A percentile compares a stretch with the other conserved stretches of the same genome.
Evolutionary conservation across 2,113 vertebrate species (phyloP).

Genomic region (Rissa tridactyla): DNA sequence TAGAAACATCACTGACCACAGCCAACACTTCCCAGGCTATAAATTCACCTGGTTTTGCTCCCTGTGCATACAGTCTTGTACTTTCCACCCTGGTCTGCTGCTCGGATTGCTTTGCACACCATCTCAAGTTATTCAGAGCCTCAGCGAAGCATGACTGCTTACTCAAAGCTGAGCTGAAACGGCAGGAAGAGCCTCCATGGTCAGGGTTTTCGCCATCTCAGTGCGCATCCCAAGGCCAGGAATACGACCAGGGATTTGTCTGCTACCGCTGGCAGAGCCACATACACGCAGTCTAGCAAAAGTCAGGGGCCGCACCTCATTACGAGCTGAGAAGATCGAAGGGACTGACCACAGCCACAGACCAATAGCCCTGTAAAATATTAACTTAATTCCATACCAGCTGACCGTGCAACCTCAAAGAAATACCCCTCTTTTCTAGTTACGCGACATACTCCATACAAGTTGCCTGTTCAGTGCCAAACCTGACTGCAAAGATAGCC

Average conservation of each 20-base stretch:
- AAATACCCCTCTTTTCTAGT: background rate
- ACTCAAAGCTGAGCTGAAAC: background rate
- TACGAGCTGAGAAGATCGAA: background rate
- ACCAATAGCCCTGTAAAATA: background rate
- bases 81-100: background rate
- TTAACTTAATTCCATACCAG: background rate
- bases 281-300: background rate
- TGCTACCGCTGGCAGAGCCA: background rate
- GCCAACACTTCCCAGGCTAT: background rate
- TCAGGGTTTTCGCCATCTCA: background rate
- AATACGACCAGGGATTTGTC: background rate
- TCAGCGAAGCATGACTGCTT: background rate
- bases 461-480: background rate
- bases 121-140: background rate
- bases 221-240: background rate
- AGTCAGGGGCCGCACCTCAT: background rate
- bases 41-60: background rate
- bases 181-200: background rate
- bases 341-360: background rate
- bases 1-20: background rate
- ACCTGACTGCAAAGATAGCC: background rate
- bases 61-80: background rate
- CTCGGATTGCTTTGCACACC: background rate
- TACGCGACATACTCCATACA: accelerated
- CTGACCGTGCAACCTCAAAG: background rate